Evolutionary conservation across 2,888 invertebrate genomes (phyloP), one percentile per base, ranked within the genome.

Genomic region (Aproaerema taeniolella): DNA sequence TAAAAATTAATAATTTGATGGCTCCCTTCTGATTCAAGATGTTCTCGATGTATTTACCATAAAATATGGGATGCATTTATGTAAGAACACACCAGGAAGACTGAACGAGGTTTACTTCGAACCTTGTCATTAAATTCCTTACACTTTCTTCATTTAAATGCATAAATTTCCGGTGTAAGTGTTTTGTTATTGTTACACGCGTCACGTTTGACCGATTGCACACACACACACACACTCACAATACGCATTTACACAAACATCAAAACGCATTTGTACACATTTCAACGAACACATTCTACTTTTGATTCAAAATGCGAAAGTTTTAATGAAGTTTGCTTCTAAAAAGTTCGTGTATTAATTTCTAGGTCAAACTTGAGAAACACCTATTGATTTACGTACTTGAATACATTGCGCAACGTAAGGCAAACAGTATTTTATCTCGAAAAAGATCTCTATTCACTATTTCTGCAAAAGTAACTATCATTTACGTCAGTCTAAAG

Each of bases 71-170:
- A n/a, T n/a, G n/a, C n/a, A n/a, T n/a, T n/a, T n/a, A n/a, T n/a
- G n/a, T n/a, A 20, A 20, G 20, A 67, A 61, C 43, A 45, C 58
- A 63, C 63, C 64, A 74, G 73, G 71, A 74, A 72, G 68, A 61
- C 61, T 54, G 52, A 51, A 56, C 49, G 50, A 53, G 58, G 57
- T 61, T 67, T 75, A 75, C 73, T 62, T 59, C 67, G 73, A 77
- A 76, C 59, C 60, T 61, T 64, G 67, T 72, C 75, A 86, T 85
- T 81, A 83, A 80, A 86, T 83, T 83, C 83, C 75, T 80, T 75
- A 78, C 86, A 83, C 82, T 83, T 83, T 83, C 83, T 75, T 77
- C n/a, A 85, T 86, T 83, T 77, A 80, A 82, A 86, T 86, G 83
- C 81, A 83, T 86, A 85, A 82, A 83, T 86, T 82, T 86, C 86